These are phyloP conservation scores for Philotrypesis tridentata DNA, from an alignment of 1,140 invertebrate genomes.

Conservation along the genomic window DNA sequence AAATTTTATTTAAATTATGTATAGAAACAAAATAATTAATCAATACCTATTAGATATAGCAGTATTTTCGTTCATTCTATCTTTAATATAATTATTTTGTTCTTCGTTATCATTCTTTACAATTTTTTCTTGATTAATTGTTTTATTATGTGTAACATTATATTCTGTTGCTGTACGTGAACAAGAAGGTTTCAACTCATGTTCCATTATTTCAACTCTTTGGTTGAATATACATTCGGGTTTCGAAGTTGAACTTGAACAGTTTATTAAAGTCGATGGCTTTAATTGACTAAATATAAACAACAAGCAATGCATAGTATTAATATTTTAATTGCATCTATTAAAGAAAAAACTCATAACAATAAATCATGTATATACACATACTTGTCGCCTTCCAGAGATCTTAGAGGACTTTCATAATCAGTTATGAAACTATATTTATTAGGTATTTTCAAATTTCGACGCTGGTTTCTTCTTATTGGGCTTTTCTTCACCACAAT, in stretches of 20 bases:
- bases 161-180: no score
- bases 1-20: not conserved
- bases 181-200: not conserved
- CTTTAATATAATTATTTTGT: not conserved
- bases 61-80: not conserved
- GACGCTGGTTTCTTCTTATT: not conserved
- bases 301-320: not conserved
- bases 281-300: not conserved
- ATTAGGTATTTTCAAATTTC: not conserved
- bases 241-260: not conserved
- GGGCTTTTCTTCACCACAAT: conserved; percentile 34
- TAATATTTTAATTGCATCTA: not conserved
- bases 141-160: not conserved
- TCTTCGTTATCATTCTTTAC: not conserved
- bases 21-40: not conserved
- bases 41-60: not conserved
- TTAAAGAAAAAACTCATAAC: not conserved
- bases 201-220: not conserved
- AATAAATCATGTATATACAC: not conserved
- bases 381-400: conserved; percentile 33
- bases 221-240: not conserved
- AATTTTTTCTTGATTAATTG: not conserved
- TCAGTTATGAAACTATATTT: not conserved
- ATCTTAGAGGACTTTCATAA: conserved; percentile 45
- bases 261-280: conserved; percentile 10